A percentile compares a stretch with the other conserved stretches of the same genome.
These are phyloP conservation scores for Opisthograptis luteolata DNA, from an alignment of 2,888 invertebrate species.

Conservation along the genomic window DNA sequence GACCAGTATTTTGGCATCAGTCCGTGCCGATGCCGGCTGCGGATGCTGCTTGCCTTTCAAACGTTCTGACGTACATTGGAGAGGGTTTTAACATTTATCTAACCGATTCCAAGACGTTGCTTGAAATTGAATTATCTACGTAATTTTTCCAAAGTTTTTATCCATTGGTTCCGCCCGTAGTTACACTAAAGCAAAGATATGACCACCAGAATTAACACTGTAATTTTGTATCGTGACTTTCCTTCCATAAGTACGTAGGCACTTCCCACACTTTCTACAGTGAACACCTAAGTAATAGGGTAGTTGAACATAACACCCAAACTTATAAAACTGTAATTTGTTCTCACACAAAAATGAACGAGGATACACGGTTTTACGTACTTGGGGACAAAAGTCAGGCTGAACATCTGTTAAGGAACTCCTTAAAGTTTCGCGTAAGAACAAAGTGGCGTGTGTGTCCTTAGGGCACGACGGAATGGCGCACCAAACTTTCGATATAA, in stretches of 20 bases:
- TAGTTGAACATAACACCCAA: conserved; percentile 18
- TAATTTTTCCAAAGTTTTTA: too few relatives aligned
- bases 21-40: conserved; percentile 42
- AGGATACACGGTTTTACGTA: conserved; percentile 56
- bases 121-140: too few relatives aligned
- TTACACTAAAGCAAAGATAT: too few relatives aligned
- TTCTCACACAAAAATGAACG: conserved; percentile 49
- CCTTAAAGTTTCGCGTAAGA: conserved; percentile 70
- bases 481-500: conserved; percentile 66
- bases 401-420: conserved; percentile 77
- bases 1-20: conserved; percentile 58
- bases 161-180: too few relatives aligned
- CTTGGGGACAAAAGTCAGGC: conserved; percentile 68
- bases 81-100: conserved; percentile 5
- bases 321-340: conserved; percentile 39
- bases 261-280: neutral
- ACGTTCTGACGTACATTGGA: conserved; percentile 21
- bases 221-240: neutral
- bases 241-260: neutral
- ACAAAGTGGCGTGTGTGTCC: conserved; percentile 72
- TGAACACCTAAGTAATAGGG: conserved; percentile 3
- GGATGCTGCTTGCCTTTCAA: conserved; percentile 40
- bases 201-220: too few relatives aligned
- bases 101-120: neutral
- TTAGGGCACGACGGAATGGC: conserved; percentile 55